Percentiles rank a stretch among this genome's conserved stretches.
Conservation (phyloP, 2,113 vertebrate genomes). For the Salvelinus fontinalis region DNA sequence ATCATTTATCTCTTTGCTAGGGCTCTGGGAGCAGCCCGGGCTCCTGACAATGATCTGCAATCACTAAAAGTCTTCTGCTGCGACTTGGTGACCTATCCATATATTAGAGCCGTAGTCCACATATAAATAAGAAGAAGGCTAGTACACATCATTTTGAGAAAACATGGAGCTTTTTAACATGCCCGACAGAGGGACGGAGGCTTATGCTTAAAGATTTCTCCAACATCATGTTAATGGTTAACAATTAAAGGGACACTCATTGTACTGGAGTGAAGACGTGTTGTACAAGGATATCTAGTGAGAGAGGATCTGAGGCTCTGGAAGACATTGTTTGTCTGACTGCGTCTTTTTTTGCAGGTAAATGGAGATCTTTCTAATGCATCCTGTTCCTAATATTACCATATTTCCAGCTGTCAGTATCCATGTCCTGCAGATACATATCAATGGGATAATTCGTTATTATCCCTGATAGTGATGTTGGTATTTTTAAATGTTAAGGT, state of each 20-base stretch:
- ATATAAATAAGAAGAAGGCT: constrained; percentile 25
- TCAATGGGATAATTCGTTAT: neutral
- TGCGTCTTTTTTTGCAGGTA: neutral
- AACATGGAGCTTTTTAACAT: neutral
- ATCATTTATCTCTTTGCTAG: constrained; percentile 39
- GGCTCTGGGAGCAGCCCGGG: constrained; percentile 13
- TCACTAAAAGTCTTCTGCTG: constrained; percentile 38
- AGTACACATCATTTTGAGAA: constrained; percentile 20
- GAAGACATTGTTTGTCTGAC: neutral
- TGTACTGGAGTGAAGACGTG: too few relatives aligned
- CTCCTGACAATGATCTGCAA: constrained; percentile 47
- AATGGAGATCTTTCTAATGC: neutral
- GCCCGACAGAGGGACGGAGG: too few relatives aligned
- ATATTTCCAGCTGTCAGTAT: constrained; percentile 2
- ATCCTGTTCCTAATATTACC: neutral
- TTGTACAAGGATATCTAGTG: too few relatives aligned
- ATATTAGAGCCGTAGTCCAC: constrained; percentile 22
- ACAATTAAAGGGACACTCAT: too few relatives aligned
- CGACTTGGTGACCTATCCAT: constrained; percentile 38
- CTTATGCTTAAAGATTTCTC: too few relatives aligned
- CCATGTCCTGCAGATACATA: neutral
- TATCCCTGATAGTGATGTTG: too few relatives aligned
- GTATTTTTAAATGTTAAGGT: neutral
- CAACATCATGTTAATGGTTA: too few relatives aligned
- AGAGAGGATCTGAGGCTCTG: too few relatives aligned